Evolutionary conservation across 2,113 vertebrate genomes (phyloP).

Genomic region (Mugil cephalus): DNA sequence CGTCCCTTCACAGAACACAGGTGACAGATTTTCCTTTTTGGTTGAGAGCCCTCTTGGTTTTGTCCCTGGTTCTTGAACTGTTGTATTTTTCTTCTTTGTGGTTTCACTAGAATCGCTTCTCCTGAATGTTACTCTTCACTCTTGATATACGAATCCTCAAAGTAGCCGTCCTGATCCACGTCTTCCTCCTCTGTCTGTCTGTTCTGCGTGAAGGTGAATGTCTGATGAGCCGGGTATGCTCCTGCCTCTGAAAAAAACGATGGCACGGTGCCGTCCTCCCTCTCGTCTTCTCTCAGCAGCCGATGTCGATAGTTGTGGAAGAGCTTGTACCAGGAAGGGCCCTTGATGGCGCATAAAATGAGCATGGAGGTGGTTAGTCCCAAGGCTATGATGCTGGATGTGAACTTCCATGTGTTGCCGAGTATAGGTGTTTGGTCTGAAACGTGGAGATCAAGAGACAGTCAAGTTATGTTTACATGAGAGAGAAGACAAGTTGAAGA

Average conservation of each 20-base stretch:
- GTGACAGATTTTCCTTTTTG: neutral
- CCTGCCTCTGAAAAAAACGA: constrained; percentile 73
- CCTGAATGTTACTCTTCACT: constrained; percentile 53
- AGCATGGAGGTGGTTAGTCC: constrained; percentile 83
- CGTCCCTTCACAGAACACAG: neutral
- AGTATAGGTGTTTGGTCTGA: constrained; percentile 27
- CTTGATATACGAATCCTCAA: constrained; percentile 92
- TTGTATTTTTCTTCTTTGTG: neutral
- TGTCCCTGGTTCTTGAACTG: neutral
- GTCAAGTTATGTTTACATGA: neutral
- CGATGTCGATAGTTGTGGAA: constrained; percentile 89
- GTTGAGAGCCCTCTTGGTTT: neutral
- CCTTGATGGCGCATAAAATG: constrained; percentile 88
- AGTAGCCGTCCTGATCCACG: constrained; percentile 83
- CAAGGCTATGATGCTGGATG: constrained; percentile 82
- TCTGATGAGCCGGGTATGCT: constrained; percentile 53
- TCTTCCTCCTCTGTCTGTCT: constrained; percentile 43
- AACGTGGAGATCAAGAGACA: neutral
- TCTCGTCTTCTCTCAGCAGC: constrained; percentile 80
- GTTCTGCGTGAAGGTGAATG: constrained; percentile 68
- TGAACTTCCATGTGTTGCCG: constrained; percentile 91
- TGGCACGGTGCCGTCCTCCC: neutral
- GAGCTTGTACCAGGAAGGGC: constrained; percentile 88
- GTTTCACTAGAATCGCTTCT: neutral
- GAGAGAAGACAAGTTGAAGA: neutral